Conservation (phyloP, 2,888 invertebrate genomes). For the Lordiphosa andalusiaca region DNA sequence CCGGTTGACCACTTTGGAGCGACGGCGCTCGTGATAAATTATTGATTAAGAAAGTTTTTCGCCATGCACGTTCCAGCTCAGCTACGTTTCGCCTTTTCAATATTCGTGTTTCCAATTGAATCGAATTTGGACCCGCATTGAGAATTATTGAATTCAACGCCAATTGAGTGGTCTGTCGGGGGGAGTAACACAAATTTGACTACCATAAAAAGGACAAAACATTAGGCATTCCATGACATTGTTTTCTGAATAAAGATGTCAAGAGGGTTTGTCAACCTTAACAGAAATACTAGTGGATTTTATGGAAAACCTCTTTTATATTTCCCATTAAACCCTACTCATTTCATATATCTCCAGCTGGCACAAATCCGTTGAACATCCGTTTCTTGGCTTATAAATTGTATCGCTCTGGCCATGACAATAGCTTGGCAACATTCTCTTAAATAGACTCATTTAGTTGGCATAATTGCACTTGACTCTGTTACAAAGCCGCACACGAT, state of each 20-base stretch:
- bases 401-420: background rate
- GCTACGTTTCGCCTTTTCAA: constrained; percentile 20
- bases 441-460: constrained; percentile 30
- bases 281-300: too few species aligned
- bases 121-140: constrained; percentile 15
- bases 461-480: constrained; percentile 52
- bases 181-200: background rate
- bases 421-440: constrained; percentile 1
- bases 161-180: constrained; percentile 16
- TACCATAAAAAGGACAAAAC: background rate
- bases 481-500: constrained; percentile 6
- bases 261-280: too few species aligned
- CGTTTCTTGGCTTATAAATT: background rate
- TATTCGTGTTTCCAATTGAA: constrained; percentile 21
- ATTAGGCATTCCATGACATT: too few species aligned
- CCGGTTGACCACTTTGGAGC: constrained; percentile 31
- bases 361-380: background rate
- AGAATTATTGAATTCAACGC: constrained; percentile 18
- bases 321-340: background rate
- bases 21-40: constrained; percentile 40
- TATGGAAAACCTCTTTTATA: too few species aligned
- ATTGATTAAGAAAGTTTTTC: constrained; percentile 64
- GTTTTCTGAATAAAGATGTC: too few species aligned
- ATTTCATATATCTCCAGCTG: too few species aligned
- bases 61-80: constrained; percentile 42